These are phyloP conservation scores for Paracanthobrama guichenoti DNA, from an alignment of 2,113 vertebrate genomes.

Conservation along the genomic window DNA sequence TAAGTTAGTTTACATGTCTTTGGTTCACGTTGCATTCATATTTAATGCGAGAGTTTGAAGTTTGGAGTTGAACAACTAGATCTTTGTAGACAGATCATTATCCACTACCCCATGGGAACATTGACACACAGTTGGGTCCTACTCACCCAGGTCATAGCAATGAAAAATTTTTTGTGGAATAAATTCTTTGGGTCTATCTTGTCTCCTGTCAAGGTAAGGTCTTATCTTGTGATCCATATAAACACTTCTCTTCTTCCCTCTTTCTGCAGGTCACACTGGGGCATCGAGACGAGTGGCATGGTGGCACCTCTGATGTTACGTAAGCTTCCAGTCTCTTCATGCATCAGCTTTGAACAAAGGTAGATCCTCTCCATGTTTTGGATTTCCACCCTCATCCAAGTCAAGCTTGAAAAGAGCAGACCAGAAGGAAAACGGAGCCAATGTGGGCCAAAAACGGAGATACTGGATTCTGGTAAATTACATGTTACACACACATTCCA, in stretches of 20 bases:
- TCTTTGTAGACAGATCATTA: not conserved
- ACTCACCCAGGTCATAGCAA: not conserved
- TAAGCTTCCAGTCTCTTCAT: slow-evolving; percentile 27
- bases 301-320: not conserved
- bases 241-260: not conserved
- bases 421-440: slow-evolving; percentile 46
- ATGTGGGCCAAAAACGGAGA: slow-evolving; percentile 28
- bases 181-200: not conserved
- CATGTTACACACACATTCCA: not conserved
- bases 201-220: not conserved
- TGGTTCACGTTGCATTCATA: too few species aligned
- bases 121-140: not conserved
- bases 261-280: not conserved
- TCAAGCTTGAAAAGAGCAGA: slow-evolving; percentile 38
- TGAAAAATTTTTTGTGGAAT: not conserved
- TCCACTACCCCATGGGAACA: not conserved
- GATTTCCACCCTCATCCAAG: slow-evolving; percentile 56
- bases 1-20: too few species aligned
- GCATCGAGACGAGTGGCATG: not conserved
- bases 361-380: slow-evolving; percentile 61
- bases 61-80: not conserved
- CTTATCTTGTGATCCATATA: not conserved
- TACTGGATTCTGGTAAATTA: not conserved
- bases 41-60: too few species aligned
- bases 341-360: slow-evolving; percentile 51